phyloP scores from a whole-genome alignment of 2,797 vertebrate genomes.

The Odontamblyopus rebecca region DNA sequence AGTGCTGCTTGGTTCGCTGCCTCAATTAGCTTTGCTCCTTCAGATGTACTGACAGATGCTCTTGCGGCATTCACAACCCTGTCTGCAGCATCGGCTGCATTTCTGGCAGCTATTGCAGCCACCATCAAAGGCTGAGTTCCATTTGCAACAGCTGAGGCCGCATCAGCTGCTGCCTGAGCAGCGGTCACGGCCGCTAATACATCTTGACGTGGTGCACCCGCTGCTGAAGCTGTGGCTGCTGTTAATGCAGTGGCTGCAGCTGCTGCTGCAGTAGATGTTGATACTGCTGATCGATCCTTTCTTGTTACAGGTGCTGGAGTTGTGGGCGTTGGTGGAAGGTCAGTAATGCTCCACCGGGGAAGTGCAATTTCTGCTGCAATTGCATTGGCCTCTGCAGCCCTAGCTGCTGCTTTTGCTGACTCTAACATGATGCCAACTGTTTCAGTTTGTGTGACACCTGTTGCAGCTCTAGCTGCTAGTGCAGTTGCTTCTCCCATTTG shows the following conservation, averaged over 20 bases:
- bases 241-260: slow-evolving; percentile 3
- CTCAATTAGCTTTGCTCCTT: not conserved
- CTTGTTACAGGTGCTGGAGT: not conserved
- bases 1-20: slow-evolving; percentile 10
- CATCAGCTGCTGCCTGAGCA: slow-evolving; percentile 11
- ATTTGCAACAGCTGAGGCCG: not conserved
- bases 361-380: slow-evolving; percentile 13
- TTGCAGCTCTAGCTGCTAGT: not conserved
- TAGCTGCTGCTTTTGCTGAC: slow-evolving; percentile 11
- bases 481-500: slow-evolving; percentile 16
- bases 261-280: slow-evolving; percentile 15
- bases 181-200: not conserved
- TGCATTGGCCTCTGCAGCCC: not conserved
- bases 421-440: not conserved
- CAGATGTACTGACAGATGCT: not conserved
- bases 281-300: not conserved
- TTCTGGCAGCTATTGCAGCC: not conserved
- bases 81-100: slow-evolving; percentile 17
- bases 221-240: not conserved
- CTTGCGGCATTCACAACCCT: not conserved
- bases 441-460: not conserved
- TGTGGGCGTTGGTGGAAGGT: not conserved
- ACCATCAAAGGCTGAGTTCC: not conserved
- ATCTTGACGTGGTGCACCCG: not conserved
- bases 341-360: not conserved